phyloP scores from a whole-genome alignment of 1,140 invertebrate genomes.

The Drosophila seguyi region DNA sequence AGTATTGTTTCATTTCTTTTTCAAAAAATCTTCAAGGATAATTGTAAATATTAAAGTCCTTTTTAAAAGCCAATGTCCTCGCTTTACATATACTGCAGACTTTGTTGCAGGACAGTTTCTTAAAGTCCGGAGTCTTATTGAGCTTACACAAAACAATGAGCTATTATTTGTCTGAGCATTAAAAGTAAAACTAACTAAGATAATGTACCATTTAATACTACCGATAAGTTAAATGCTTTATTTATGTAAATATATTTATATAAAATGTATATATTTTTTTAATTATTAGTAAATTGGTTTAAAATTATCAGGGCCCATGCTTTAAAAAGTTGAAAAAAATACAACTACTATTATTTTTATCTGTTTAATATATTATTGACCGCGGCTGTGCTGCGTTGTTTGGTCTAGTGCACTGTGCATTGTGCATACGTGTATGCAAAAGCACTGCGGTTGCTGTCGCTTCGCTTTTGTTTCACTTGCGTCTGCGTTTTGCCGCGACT shows the following conservation, averaged over 20 bases:
- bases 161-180: background rate
- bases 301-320: too few species aligned
- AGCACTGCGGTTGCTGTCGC: constrained; percentile 44
- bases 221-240: too few species aligned
- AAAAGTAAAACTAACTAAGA: too few species aligned
- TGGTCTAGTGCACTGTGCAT: constrained; percentile 60
- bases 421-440: constrained; percentile 32
- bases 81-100: background rate
- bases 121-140: background rate
- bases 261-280: too few species aligned
- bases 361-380: background rate
- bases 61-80: background rate
- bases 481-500: constrained; percentile 53
- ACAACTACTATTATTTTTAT: background rate
- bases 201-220: too few species aligned
- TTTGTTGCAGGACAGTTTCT: background rate
- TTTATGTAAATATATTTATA: too few species aligned
- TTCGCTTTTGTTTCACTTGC: constrained; percentile 64
- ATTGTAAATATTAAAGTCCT: background rate
- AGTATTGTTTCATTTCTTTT: background rate
- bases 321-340: background rate
- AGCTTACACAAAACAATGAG: background rate
- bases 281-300: too few species aligned
- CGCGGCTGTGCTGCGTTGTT: constrained; percentile 25
- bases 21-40: background rate